Evolutionary conservation across 2,797 vertebrate genomes (phyloP).

Genomic region (Sebastes flavidus): DNA sequence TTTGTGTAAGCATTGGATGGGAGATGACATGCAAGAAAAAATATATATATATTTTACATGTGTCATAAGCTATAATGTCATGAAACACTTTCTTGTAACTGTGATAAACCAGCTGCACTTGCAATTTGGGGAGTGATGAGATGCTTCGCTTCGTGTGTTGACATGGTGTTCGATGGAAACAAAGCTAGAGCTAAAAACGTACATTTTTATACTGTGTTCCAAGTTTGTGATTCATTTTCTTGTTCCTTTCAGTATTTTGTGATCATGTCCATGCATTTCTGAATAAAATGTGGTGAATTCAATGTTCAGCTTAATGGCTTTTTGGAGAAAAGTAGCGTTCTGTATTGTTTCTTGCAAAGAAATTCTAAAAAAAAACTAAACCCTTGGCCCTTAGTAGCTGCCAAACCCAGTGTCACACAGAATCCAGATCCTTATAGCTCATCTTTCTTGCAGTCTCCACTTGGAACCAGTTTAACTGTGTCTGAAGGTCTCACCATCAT

Average conservation of each 20-base stretch:
- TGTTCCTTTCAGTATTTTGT: conserved; percentile 64
- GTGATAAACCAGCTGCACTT: conserved; percentile 57
- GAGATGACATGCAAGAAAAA: conserved; percentile 8
- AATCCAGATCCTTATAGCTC: conserved; percentile 75
- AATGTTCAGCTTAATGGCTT: not conserved
- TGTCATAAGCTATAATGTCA: conserved; percentile 56
- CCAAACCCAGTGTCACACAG: not conserved
- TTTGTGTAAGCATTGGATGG: conserved; percentile 36
- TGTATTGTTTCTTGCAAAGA: not conserved
- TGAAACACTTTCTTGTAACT: conserved; percentile 43
- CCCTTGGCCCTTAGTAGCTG: not conserved
- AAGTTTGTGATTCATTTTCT: conserved; percentile 45
- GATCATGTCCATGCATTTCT: conserved; percentile 65
- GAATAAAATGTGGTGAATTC: conserved; percentile 71
- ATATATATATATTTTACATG: conserved; percentile 15
- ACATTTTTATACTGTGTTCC: conserved; percentile 50
- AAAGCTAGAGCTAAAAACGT: conserved; percentile 42
- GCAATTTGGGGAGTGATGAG: conserved; percentile 29
- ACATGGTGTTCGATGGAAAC: conserved; percentile 35
- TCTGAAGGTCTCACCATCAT: conserved; percentile 87
- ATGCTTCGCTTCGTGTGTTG: conserved; percentile 50
- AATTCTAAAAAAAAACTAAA: not conserved
- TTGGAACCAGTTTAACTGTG: conserved; percentile 65
- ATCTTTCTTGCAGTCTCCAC: conserved; percentile 74
- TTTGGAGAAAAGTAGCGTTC: not conserved